Percentiles rank a stretch among this genome's conserved stretches.
Evolutionary conservation across 2,888 invertebrate genomes (phyloP).

Genomic region (Pemphredon lugubris): DNA sequence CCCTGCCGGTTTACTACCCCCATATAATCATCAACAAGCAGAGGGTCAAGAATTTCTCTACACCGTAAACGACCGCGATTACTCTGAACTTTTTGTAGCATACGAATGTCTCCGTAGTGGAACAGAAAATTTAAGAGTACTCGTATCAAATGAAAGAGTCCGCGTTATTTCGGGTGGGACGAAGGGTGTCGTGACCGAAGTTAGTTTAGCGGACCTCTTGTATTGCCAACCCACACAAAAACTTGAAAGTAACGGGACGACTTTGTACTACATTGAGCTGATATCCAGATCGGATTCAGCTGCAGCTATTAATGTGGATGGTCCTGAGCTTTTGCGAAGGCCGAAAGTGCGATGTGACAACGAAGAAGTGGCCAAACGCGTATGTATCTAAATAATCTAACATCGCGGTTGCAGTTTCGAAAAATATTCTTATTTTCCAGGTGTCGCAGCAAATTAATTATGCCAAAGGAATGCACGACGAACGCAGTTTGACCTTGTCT

Average conservation of each 20-base stretch:
- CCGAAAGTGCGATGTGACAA: constrained; percentile 91
- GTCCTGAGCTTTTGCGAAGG: constrained; percentile 84
- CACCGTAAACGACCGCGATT: constrained; percentile 87
- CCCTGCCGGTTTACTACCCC: constrained; percentile 92
- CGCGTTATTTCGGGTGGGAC: constrained; percentile 82
- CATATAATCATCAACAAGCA: constrained; percentile 89
- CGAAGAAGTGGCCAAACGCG: constrained; percentile 86
- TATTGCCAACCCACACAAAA: constrained; percentile 84
- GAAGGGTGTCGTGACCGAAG: constrained; percentile 79
- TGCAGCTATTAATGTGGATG: constrained; percentile 80
- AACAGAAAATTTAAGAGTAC: constrained; percentile 90
- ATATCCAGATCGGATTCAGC: constrained; percentile 80
- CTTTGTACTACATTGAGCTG: constrained; percentile 87
- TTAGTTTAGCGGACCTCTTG: constrained; percentile 83
- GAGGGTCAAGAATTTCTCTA: constrained; percentile 92
- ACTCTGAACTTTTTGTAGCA: constrained; percentile 90
- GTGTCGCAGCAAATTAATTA: constrained; percentile 93
- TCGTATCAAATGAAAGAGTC: constrained; percentile 89
- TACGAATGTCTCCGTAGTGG: constrained; percentile 90
- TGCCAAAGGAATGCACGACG: constrained; percentile 92
- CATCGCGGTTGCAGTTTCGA: neutral
- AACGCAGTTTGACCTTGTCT: constrained; percentile 88
- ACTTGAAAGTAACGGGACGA: constrained; percentile 81
- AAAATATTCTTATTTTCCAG: constrained; percentile 70
- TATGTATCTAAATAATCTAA: constrained; percentile 68